Percentiles rank a stretch among this genome's conserved stretches.
Conservation (phyloP, 1,140 invertebrate species). For the Bombus sibiricus region DNA sequence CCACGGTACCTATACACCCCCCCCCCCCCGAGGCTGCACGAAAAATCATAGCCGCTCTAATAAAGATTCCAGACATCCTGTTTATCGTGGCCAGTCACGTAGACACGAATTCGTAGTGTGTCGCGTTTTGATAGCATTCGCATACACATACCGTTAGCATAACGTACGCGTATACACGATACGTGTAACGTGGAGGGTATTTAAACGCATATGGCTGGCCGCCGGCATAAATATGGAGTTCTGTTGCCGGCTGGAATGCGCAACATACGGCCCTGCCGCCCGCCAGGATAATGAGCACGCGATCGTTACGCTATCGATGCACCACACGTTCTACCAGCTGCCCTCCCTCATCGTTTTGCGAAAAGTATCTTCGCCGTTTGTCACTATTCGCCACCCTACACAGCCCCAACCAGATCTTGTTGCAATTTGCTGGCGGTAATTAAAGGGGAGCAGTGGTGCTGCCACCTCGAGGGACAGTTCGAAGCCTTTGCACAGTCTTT, state of each 20-base stretch:
- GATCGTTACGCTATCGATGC: conserved; percentile 54
- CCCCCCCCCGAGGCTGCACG: too few relatives aligned
- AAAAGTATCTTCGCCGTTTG: conserved; percentile 33
- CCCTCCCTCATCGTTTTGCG: conserved; percentile 23
- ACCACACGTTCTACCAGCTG: conserved; percentile 48
- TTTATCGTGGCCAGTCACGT: conserved; percentile 11
- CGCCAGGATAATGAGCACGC: conserved; percentile 45
- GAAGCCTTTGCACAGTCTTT: neutral
- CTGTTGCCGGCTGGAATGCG: conserved; percentile 30
- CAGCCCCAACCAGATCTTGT: neutral
- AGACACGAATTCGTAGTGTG: conserved; percentile 7
- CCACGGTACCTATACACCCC: too few relatives aligned
- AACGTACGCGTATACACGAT: neutral
- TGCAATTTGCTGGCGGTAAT: neutral
- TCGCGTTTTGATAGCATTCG: neutral
- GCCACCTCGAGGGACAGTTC: neutral
- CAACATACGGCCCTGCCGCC: conserved; percentile 33
- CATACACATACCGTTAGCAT: neutral
- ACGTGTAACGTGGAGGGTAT: conserved; percentile 29
- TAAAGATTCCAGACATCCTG: neutral
- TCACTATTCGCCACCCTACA: neutral
- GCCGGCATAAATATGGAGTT: conserved; percentile 49
- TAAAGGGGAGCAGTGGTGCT: neutral
- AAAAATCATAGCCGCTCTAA: neutral
- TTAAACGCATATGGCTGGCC: conserved; percentile 51